A percentile compares a stretch with the other conserved stretches of the same genome.
Conservation (phyloP, 2,797 vertebrate species). For the Loris lydekkerianus region DNA sequence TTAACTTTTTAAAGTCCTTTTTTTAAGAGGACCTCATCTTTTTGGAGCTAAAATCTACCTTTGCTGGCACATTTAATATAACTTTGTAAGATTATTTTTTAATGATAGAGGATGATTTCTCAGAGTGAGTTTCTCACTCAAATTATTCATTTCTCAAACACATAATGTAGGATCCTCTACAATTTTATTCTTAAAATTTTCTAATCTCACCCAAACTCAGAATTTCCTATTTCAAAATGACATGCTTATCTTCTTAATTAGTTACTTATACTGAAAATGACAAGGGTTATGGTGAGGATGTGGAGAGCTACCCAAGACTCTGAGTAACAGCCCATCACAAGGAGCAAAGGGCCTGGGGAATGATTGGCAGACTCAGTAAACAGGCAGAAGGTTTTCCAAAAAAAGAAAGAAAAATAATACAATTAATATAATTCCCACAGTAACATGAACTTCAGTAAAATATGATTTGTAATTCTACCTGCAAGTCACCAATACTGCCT, state of each 20-base stretch:
- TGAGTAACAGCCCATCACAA: background rate
- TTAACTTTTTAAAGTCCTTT: background rate
- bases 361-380: background rate
- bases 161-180: background rate
- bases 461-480: background rate
- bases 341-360: background rate
- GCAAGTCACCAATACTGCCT: background rate
- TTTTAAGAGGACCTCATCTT: background rate
- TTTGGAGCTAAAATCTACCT: conserved; percentile 43
- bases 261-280: background rate
- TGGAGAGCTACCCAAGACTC: background rate
- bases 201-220: background rate
- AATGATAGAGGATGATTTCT: conserved; percentile 2
- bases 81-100: background rate
- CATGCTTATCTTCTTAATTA: background rate
- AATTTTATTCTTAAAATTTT: conserved; percentile 35
- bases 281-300: background rate
- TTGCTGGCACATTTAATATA: conserved; percentile 15
- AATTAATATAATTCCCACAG: background rate
- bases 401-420: conserved; percentile 16
- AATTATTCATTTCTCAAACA: conserved; percentile 30
- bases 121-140: background rate
- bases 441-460: background rate
- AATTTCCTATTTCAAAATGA: background rate
- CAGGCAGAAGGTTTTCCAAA: background rate